Percentiles rank a stretch among this genome's conserved stretches.
phyloP scores from a whole-genome alignment of 2,113 vertebrate genomes.

The Hypocryptadius cinnamomeus region DNA sequence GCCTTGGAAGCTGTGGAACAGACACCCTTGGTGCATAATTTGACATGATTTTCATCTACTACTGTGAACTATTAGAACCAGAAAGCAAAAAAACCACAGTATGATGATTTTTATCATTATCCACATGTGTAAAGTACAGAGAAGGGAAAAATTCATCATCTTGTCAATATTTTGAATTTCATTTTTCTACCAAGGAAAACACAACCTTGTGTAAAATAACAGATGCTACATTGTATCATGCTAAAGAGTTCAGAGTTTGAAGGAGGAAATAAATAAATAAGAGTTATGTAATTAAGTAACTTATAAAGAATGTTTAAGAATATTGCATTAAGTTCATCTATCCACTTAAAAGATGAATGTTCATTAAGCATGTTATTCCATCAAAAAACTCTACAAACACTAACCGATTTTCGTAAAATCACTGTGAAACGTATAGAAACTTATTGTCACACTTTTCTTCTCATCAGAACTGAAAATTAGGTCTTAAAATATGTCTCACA shows the following conservation, averaged over 20 bases:
- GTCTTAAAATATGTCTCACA: background rate
- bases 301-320: background rate
- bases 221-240: background rate
- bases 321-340: background rate
- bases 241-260: background rate
- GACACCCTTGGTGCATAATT: background rate
- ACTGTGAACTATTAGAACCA: background rate
- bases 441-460: background rate
- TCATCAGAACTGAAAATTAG: background rate
- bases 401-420: background rate
- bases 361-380: background rate
- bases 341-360: background rate
- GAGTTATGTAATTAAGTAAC: background rate
- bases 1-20: background rate
- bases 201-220: background rate
- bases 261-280: background rate
- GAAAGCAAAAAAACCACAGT: background rate
- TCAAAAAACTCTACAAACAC: background rate
- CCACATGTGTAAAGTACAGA: background rate
- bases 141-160: background rate
- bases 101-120: background rate
- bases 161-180: background rate
- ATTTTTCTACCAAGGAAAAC: background rate
- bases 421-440: background rate
- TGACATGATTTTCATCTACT: background rate